Evolutionary conservation across 2,797 vertebrate species (phyloP), one percentile per base, ranked within the genome.

Genomic region (Miichthys miiuy): DNA sequence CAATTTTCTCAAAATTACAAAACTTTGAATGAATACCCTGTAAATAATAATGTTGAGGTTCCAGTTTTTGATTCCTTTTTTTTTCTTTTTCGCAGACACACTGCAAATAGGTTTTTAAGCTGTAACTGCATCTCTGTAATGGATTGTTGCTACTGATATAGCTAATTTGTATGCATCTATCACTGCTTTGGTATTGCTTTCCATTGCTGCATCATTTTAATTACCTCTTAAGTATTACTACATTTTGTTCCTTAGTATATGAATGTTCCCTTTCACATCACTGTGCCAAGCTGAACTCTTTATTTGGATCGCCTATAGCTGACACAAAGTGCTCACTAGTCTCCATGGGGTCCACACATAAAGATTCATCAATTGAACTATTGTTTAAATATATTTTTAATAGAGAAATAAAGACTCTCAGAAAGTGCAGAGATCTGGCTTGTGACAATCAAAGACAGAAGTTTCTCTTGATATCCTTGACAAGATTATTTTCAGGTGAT

Each of bases 231-330:
- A 55, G 27, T 44, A n/a, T n/a, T 44, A 42, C 25, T 41, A 30
- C 30, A 34, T 34, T 34, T 34, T 1, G 30, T 34, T 34, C 7
- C 30, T 34, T 34, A 23, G 71, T 27, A 66, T 64, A 47, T 44
- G 20, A 51, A 34, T 23, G 20, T 44, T 27, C 8, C 38, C 13
- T 60, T 82, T 58, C 13, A 57, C 46, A 48, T 70, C 30, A 27
- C 55, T 5, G 30, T 34, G 30, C 30, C 30, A 34, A 34, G 30
- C 30, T 8, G 30, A 34, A 34, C 6, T 34, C 30, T 34, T 34
- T 34, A 34, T 34, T 34, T 7, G 30, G 6, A 34, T 34, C 6
- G 30, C 30, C 30, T 34, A 1, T 17, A 47, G 46, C 46, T 17
- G 5, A 14, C 46, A 47, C 16, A 47, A 6, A 47, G 46, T 47